A percentile compares a stretch with the other conserved stretches of the same genome.
phyloP scores from a whole-genome alignment of 2,797 vertebrate genomes.

The Tauraco hartlaubi region DNA sequence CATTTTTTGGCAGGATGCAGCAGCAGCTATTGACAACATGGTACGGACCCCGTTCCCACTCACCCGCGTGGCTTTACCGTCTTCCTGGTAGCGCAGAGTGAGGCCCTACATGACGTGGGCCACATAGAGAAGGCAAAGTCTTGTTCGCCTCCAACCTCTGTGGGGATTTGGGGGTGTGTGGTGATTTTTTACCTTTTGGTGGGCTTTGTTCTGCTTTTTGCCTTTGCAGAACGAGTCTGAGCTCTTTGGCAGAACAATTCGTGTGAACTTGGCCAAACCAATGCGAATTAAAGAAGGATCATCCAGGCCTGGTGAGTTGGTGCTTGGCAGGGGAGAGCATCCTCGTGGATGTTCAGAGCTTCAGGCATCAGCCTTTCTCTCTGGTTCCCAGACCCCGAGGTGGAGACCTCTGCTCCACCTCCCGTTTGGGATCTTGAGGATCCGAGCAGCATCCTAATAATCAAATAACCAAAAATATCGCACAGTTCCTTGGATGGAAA shows the following conservation, averaged over 20 bases:
- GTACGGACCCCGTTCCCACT: slow-evolving; percentile 69
- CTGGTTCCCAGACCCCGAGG: background rate
- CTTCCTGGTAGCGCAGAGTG: accelerated
- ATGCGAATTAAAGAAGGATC: slow-evolving; percentile 99
- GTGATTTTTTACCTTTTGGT: background rate
- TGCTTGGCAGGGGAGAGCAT: no score
- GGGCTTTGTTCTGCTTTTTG: background rate
- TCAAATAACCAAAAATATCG: background rate
- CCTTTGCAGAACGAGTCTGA: slow-evolving; percentile 89
- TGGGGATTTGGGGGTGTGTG: accelerated
- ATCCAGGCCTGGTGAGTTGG: slow-evolving; percentile 90
- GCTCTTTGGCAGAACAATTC: slow-evolving; percentile 95
- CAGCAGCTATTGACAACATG: slow-evolving; percentile 98
- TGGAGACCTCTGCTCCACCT: slow-evolving; percentile 74
- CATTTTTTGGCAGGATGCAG: slow-evolving; percentile 87
- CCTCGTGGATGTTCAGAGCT: accelerated
- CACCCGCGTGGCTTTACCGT: background rate
- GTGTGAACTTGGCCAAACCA: slow-evolving; percentile 97
- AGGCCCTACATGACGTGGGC: background rate
- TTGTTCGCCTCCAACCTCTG: background rate
- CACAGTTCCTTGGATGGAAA: background rate
- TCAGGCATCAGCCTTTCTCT: accelerated
- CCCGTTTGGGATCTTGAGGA: accelerated
- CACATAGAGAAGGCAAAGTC: accelerated
- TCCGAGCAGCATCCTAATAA: background rate